Percentiles rank a stretch among this genome's conserved stretches.
Conservation (phyloP, 2,797 vertebrate genomes). For the Mormyrus proboscirostris region DNA sequence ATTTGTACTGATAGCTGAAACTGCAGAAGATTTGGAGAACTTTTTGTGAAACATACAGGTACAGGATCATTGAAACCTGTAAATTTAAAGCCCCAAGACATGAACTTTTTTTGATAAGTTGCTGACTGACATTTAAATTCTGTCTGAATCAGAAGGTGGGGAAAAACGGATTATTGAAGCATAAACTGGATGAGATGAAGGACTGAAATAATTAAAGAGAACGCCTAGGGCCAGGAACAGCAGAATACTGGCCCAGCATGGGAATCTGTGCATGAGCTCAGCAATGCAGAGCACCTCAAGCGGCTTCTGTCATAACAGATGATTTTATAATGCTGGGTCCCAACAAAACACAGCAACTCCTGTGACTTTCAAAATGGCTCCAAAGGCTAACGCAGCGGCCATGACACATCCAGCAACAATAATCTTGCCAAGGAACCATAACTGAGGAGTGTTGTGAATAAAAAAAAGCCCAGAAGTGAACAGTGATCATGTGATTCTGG, state of each 20-base stretch:
- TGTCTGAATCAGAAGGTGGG: background rate
- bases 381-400: background rate
- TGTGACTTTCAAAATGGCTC: background rate
- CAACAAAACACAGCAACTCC: background rate
- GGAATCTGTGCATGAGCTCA: background rate
- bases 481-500: background rate
- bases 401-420: background rate
- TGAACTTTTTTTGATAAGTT: background rate
- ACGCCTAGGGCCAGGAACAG: background rate
- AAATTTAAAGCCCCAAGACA: background rate
- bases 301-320: slow-evolving; percentile 1
- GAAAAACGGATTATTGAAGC: background rate
- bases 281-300: background rate
- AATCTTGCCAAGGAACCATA: background rate
- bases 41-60: background rate
- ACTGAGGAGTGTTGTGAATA: background rate
- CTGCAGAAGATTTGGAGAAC: background rate
- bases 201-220: background rate
- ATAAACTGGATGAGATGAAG: background rate
- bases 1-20: background rate
- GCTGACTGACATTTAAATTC: background rate
- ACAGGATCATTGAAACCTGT: background rate
- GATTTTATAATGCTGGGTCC: background rate
- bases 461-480: background rate
- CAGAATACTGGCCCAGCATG: background rate